Conservation (phyloP, 1,140 invertebrate species). For the Drosophila sproati region DNA sequence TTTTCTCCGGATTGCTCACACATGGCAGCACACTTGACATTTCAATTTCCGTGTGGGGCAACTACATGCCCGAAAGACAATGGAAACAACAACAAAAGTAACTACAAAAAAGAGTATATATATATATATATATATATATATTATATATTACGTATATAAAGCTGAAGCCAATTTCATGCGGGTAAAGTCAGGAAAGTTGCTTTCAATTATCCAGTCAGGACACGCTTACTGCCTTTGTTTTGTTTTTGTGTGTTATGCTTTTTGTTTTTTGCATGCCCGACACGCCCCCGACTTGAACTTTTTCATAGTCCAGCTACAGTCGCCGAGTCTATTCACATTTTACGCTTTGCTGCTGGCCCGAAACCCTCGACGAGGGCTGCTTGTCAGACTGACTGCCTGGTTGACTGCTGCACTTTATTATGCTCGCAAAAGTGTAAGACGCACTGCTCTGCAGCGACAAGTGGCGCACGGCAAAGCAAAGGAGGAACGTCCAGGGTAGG, state of each 20-base stretch:
- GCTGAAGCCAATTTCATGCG: constrained; percentile 69
- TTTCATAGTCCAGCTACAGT: constrained; percentile 34
- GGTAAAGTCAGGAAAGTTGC: constrained; percentile 72
- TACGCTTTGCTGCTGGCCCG: constrained; percentile 67
- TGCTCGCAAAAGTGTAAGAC: constrained; percentile 44
- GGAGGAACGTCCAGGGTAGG: not conserved
- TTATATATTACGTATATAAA: constrained; percentile 22
- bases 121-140: constrained; percentile 3
- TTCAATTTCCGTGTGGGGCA: constrained; percentile 71
- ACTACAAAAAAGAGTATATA: constrained; percentile 26
- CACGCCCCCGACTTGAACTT: constrained; percentile 50
- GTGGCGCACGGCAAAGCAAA: constrained; percentile 10
- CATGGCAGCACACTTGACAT: constrained; percentile 69
- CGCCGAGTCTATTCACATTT: constrained; percentile 73
- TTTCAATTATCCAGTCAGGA: constrained; percentile 77
- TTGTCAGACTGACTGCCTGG: constrained; percentile 22
- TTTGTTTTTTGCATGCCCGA: constrained; percentile 68
- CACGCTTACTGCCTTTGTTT: constrained; percentile 64
- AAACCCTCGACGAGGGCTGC: constrained; percentile 48
- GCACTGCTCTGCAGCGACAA: constrained; percentile 24
- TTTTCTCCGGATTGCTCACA: constrained; percentile 21
- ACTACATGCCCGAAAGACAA: constrained; percentile 53
- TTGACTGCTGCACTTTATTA: constrained; percentile 66
- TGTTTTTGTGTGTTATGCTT: constrained; percentile 17
- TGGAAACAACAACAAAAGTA: constrained; percentile 34